Conservation (phyloP, 2,797 vertebrate genomes). For the Danio kyathit region DNA sequence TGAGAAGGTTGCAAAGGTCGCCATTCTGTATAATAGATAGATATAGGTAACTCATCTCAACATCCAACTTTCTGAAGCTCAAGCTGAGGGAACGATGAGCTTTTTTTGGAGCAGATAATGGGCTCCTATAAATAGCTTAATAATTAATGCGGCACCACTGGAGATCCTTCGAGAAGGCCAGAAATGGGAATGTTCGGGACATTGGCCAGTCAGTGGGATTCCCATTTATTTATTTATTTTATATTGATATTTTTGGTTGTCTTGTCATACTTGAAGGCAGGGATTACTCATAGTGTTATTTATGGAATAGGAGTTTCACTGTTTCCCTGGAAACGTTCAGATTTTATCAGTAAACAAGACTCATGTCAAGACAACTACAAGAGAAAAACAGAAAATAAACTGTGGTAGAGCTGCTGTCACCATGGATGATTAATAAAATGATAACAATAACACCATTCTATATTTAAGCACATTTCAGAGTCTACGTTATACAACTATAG, state of each 20-base stretch:
- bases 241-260: constrained; percentile 3
- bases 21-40: constrained; percentile 32
- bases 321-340: constrained; percentile 24
- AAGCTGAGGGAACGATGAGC: constrained; percentile 1
- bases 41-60: constrained; percentile 24
- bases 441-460: too few relatives aligned
- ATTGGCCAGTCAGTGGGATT: neutral
- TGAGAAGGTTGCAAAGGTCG: neutral
- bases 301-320: constrained; percentile 15
- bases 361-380: neutral
- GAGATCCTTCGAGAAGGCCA: constrained; percentile 10
- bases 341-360: constrained; percentile 31
- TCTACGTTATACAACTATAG: too few relatives aligned
- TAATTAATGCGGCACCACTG: constrained; percentile 45
- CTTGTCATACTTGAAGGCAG: neutral
- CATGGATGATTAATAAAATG: too few relatives aligned
- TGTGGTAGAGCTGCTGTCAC: neutral
- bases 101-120: constrained; percentile 54
- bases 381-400: neutral
- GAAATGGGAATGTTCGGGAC: neutral
- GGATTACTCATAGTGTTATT: constrained; percentile 34
- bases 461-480: too few relatives aligned
- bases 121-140: constrained; percentile 45
- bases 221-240: neutral
- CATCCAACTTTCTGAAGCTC: neutral